These are phyloP conservation scores for Steinernema scapterisci DNA, from an alignment of 2,888 invertebrate species.

Conservation along the genomic window DNA sequence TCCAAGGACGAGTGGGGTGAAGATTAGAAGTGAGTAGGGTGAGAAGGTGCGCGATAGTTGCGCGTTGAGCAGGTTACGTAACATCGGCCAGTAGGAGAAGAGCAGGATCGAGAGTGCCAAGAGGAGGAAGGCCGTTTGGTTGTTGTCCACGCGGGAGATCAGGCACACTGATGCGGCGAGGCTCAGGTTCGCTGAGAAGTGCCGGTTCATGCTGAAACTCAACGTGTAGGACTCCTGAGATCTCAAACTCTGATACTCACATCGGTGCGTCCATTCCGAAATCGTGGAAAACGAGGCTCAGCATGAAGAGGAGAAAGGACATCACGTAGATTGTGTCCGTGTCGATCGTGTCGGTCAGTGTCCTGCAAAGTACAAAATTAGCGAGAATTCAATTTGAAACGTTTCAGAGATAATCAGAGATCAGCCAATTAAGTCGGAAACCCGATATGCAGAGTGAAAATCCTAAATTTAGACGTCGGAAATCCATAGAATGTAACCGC, in stretches of 20 bases:
- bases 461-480: no score
- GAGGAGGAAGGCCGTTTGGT: slow-evolving; percentile 85
- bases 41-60: not conserved
- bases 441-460: no score
- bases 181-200: slow-evolving; percentile 89
- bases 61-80: slow-evolving; percentile 72
- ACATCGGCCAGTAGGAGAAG: slow-evolving; percentile 85
- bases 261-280: slow-evolving; percentile 83
- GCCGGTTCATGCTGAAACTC: slow-evolving; percentile 81
- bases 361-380: slow-evolving; percentile 74
- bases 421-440: no score
- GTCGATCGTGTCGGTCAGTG: slow-evolving; percentile 91
- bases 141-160: slow-evolving; percentile 84
- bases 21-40: slow-evolving; percentile 8
- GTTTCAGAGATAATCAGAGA: no score
- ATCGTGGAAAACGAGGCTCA: slow-evolving; percentile 89
- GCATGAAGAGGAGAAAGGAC: slow-evolving; percentile 82
- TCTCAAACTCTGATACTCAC: no score
- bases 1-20: slow-evolving; percentile 1
- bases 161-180: slow-evolving; percentile 93
- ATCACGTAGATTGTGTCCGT: slow-evolving; percentile 96
- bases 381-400: not conserved
- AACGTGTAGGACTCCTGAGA: no score
- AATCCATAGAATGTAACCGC: no score
- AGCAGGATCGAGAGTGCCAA: slow-evolving; percentile 85